Base-by-base conservation (phyloP, 2,797 vertebrate genomes). In the Rhinatrema bivittatum region DNA sequence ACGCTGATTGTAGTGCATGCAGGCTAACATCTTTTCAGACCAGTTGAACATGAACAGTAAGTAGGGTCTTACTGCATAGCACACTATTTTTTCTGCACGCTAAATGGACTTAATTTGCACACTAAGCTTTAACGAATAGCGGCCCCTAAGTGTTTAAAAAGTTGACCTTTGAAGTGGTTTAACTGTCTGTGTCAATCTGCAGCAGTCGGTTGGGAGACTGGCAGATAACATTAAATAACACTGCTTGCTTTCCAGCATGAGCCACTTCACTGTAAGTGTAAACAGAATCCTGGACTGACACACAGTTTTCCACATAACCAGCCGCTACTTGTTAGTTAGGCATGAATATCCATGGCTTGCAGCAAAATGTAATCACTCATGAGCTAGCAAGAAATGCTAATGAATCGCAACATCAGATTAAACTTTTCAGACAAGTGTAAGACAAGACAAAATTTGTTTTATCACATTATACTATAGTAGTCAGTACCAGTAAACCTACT, bases 61-160 rank as follows among this genome's bases (percentile, higher is more conserved):
- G n/a, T n/a, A n/a, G n/a, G n/a, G n/a, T n/a, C n/a, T n/a, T n/a
- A n/a, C n/a, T n/a, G n/a, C n/a, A n/a, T n/a, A n/a, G n/a, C n/a
- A n/a, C n/a, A n/a, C n/a, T n/a, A n/a, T n/a, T n/a, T n/a, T n/a
- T n/a, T n/a, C n/a, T n/a, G n/a, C n/a, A n/a, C n/a, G n/a, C n/a
- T n/a, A n/a, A n/a, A n/a, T n/a, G n/a, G n/a, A n/a, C n/a, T n/a
- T n/a, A n/a, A n/a, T n/a, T n/a, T n/a, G n/a, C n/a, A n/a, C n/a
- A n/a, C n/a, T n/a, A n/a, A n/a, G n/a, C n/a, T n/a, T n/a, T n/a
- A n/a, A n/a, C n/a, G n/a, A n/a, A n/a, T n/a, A n/a, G n/a, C n/a
- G n/a, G n/a, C n/a, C n/a, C n/a, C n/a, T n/a, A n/a, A n/a, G n/a
- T 50, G 44, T 61, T 66, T 65, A 55, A 70, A 69, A 62, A 68